Base-by-base conservation (phyloP, 2,113 vertebrate species). In the Monopterus albus region DNA sequence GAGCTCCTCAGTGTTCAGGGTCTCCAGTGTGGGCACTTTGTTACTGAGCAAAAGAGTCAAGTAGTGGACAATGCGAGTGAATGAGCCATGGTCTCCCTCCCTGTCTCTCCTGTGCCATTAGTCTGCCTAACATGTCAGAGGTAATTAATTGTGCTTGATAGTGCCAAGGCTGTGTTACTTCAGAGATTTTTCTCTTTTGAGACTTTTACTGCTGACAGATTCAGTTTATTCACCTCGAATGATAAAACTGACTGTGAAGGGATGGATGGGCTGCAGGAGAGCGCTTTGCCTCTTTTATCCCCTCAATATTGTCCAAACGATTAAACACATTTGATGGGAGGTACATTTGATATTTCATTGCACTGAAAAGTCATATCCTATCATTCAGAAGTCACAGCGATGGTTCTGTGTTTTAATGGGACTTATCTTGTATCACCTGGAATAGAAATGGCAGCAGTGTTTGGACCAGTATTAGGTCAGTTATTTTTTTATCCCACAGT, bases 1-100 rank as follows among this genome's bases (percentile, higher is more conserved):
- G 85, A 72, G 85, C 76, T 86, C 77, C 81, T 90, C 74, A 11
- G 74, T 78, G 83, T 86, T 87, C 85, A 88, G 57, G 78, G 73
- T 86, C 65, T 75, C 47, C 53, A 0, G 45, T 47, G 31, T 51
- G 46, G 58, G 20, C 47, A 26, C 52, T 82, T 82, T 74, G 50
- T 49, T 72, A 63, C 82, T 82, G 73, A 68, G 23, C n/a, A 18
- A 26, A 57, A 64, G 31, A 18, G 39, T 51, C 58, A 52, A 52
- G 60, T 63, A 75, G 49, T 45, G 57, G 71, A 83, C 70, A 78
- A 28, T 52, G 81, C 53, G 52, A 70, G 73, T 60, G 78, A 70
- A 75, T 61, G 66, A 81, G 86, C 67, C 25, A 8, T 45, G 57
- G 40, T 50, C 73, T 40, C 53, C 47, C 75, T 28, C 71, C 61